Percentiles rank a stretch among this genome's conserved stretches.
Evolutionary conservation across 2,113 vertebrate species (phyloP).

Genomic region (Theristicus caerulescens): DNA sequence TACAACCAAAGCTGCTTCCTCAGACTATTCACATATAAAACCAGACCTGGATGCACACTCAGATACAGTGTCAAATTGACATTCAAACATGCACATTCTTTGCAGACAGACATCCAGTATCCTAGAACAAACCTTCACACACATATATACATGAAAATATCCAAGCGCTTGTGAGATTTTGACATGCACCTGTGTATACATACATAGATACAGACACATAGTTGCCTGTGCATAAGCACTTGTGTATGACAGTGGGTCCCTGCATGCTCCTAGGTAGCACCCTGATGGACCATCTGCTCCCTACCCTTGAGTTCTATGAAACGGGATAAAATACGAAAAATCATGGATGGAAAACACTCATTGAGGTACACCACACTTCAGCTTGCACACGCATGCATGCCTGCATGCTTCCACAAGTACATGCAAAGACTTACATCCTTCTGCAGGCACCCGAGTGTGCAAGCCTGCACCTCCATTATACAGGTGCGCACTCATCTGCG

Average conservation of each 20-base stretch:
- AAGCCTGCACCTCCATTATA: too few relatives aligned
- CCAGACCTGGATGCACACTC: background rate
- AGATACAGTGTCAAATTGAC: background rate
- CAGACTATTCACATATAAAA: background rate
- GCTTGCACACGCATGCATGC: background rate
- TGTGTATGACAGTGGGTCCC: accelerated
- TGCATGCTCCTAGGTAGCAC: background rate
- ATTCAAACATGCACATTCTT: background rate
- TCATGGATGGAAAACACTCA: background rate
- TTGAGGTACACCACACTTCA: background rate
- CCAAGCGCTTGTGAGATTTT: background rate
- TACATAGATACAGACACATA: background rate
- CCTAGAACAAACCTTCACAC: background rate
- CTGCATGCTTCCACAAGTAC: background rate
- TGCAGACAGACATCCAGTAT: background rate
- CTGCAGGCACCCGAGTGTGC: accelerated
- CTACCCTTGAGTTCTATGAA: background rate
- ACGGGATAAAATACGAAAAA: background rate
- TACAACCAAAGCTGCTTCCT: background rate
- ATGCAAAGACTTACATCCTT: too few relatives aligned
- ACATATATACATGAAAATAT: background rate
- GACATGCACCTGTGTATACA: too few relatives aligned
- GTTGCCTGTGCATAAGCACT: background rate
- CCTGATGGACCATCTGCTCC: background rate
- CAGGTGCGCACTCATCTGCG: accelerated